Evolutionary conservation across 2,113 vertebrate species (phyloP).

Genomic region (Hyperoodon ampullatus): DNA sequence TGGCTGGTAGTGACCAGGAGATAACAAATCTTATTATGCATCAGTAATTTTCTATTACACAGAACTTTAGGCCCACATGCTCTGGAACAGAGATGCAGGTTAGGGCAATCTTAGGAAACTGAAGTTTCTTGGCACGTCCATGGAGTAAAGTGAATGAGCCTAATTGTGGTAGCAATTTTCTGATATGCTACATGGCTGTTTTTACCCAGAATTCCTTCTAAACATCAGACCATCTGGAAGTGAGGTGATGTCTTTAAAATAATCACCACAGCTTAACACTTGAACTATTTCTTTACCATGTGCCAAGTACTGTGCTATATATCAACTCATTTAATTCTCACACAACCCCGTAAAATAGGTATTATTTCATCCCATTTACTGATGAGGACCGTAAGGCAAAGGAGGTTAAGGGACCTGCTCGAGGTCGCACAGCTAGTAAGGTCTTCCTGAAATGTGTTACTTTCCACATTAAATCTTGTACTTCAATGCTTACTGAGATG

Average conservation of each 20-base stretch:
- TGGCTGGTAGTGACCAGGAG: background rate
- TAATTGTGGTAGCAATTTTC: background rate
- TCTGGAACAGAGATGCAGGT: background rate
- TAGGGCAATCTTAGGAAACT: background rate
- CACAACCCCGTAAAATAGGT: background rate
- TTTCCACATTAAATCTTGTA: background rate
- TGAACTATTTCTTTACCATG: background rate
- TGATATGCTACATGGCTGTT: background rate
- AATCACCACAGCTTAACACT: slow-evolving; percentile 6
- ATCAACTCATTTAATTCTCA: slow-evolving; percentile 10
- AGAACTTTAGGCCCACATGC: slow-evolving; percentile 16
- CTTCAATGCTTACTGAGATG: background rate
- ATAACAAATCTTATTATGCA: background rate
- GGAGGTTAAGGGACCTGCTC: background rate
- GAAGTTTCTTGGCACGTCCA: background rate
- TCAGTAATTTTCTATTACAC: background rate
- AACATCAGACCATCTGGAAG: background rate
- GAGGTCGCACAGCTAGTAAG: background rate
- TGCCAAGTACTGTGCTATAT: background rate
- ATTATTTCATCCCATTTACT: background rate
- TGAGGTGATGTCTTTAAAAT: background rate
- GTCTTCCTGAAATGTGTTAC: slow-evolving; percentile 5
- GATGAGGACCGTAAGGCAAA: slow-evolving; percentile 14
- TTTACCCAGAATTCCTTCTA: slow-evolving; percentile 30
- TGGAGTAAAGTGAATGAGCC: background rate